These are phyloP conservation scores for Jordanella pulchra DNA, from an alignment of 2,797 vertebrate genomes.

Conservation along the genomic window DNA sequence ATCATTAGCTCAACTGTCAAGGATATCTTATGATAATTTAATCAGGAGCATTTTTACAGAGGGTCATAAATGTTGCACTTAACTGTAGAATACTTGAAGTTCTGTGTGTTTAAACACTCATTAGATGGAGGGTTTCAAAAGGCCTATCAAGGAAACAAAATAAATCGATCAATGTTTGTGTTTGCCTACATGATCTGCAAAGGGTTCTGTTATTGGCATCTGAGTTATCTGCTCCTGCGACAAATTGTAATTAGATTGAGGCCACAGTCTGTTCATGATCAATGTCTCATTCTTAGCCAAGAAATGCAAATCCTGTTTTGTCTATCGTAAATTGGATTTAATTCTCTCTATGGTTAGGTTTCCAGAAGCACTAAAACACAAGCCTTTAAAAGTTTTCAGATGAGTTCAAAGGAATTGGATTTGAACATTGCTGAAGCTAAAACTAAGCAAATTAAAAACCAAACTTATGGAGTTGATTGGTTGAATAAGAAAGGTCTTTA, in stretches of 20 bases:
- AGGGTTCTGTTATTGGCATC: conserved; percentile 38
- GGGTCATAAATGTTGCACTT: not conserved
- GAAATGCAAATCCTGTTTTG: conserved; percentile 31
- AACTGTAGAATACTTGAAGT: not conserved
- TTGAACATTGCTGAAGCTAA: not conserved
- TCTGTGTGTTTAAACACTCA: conserved; percentile 6
- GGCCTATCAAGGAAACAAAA: not conserved
- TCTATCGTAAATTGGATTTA: conserved; percentile 43
- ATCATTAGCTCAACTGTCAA: not conserved
- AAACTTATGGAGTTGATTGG: not conserved
- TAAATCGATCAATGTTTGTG: conserved; percentile 6
- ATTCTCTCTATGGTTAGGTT: conserved; percentile 35
- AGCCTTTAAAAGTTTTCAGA: not conserved
- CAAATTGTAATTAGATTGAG: conserved; percentile 59
- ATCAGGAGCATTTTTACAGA: not conserved
- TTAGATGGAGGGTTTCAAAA: not conserved
- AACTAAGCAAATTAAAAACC: not conserved
- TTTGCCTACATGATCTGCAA: conserved; percentile 30
- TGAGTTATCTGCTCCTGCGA: conserved; percentile 42
- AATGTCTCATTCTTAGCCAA: conserved; percentile 55
- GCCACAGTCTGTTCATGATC: conserved; percentile 48
- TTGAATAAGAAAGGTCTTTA: not conserved
- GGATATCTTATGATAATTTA: not conserved
- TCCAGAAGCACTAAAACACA: not conserved
- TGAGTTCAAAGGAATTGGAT: not conserved